phyloP scores from a whole-genome alignment of 1,140 invertebrate genomes.

The Drusus annulatus region DNA sequence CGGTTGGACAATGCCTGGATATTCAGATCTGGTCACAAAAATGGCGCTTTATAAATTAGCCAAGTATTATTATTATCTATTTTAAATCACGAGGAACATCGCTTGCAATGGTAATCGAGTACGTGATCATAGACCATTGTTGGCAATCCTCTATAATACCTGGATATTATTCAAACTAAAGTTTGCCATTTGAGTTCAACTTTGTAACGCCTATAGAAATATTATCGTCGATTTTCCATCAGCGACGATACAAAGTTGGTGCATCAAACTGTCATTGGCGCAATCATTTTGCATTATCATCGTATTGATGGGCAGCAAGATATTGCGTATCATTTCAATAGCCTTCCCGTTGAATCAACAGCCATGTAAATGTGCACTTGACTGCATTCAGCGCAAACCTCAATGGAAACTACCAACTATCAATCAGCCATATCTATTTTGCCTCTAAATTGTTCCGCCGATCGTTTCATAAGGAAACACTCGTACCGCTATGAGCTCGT shows the following conservation, averaged over 20 bases:
- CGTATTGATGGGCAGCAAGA: background rate
- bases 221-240: background rate
- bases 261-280: background rate
- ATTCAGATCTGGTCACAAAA: too few species aligned
- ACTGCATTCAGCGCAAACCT: background rate
- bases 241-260: background rate
- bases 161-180: too few species aligned
- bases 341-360: background rate
- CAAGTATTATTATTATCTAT: too few species aligned
- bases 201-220: too few species aligned
- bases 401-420: constrained; percentile 13
- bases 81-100: too few species aligned
- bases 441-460: constrained; percentile 4
- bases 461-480: constrained; percentile 13
- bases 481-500: constrained; percentile 16
- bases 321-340: background rate
- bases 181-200: too few species aligned
- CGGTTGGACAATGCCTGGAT: too few species aligned
- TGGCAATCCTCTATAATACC: too few species aligned
- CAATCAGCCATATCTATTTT: constrained; percentile 30
- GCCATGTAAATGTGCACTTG: constrained; percentile 9
- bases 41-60: too few species aligned
- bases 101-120: too few species aligned
- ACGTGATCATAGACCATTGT: too few species aligned
- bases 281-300: background rate